Conservation (phyloP, 2,888 invertebrate genomes). For the Magallana nippona region DNA sequence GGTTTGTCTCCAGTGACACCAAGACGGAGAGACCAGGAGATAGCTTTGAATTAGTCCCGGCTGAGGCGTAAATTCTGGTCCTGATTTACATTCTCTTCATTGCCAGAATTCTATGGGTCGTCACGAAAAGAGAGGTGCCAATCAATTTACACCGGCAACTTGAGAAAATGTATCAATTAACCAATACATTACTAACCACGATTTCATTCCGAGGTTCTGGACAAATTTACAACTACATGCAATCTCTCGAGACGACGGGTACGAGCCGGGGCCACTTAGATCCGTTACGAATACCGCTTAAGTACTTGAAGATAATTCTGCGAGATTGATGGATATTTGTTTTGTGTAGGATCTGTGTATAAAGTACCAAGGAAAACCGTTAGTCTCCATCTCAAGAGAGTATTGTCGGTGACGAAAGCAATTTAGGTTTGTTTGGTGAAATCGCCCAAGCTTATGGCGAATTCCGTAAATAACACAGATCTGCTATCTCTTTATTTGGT, state of each 20-base stretch:
- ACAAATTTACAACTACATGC: slow-evolving; percentile 43
- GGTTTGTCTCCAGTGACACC: slow-evolving; percentile 30
- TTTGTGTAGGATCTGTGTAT: slow-evolving; percentile 46
- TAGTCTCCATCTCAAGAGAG: slow-evolving; percentile 43
- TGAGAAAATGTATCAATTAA: slow-evolving; percentile 46
- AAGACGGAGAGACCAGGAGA: slow-evolving; percentile 9
- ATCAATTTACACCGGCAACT: slow-evolving; percentile 40
- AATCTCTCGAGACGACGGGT: slow-evolving; percentile 39
- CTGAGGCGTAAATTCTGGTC: slow-evolving; percentile 41
- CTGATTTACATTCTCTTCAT: slow-evolving; percentile 38
- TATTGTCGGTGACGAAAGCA: slow-evolving; percentile 42
- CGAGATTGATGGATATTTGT: slow-evolving; percentile 40
- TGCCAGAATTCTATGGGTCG: slow-evolving; percentile 30
- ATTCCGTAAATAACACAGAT: slow-evolving; percentile 25
- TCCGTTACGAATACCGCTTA: slow-evolving; percentile 37
- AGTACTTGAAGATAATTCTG: slow-evolving; percentile 47
- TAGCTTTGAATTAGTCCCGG: slow-evolving; percentile 29
- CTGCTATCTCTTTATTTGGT: slow-evolving; percentile 30
- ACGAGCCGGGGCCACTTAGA: slow-evolving; percentile 47
- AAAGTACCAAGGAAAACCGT: slow-evolving; percentile 46
- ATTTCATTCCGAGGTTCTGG: slow-evolving; percentile 31
- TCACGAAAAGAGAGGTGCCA: slow-evolving; percentile 43
- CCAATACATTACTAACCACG: slow-evolving; percentile 39
- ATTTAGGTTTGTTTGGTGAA: slow-evolving; percentile 43
- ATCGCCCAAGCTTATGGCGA: slow-evolving; percentile 35